These are phyloP conservation scores for Linnaemya vulpina DNA, from an alignment of 2,888 invertebrate species.

Conservation along the genomic window DNA sequence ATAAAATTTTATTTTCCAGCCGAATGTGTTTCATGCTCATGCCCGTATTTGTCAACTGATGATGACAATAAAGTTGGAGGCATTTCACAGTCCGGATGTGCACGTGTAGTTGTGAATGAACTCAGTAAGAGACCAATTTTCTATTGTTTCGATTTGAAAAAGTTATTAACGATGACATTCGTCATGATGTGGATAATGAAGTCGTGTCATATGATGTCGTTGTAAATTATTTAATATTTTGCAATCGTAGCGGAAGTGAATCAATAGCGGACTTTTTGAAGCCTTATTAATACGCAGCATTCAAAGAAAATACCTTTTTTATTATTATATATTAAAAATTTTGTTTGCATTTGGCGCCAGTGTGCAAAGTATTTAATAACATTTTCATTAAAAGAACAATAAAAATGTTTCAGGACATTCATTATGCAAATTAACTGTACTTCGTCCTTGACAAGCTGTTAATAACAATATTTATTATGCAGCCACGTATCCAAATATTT, in stretches of 20 bases:
- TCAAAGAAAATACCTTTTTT: background rate
- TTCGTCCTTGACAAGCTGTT: too few species aligned
- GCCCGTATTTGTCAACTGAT: background rate
- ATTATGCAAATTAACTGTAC: too few species aligned
- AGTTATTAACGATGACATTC: constrained; percentile 1
- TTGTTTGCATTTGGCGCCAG: too few species aligned
- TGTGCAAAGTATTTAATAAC: too few species aligned
- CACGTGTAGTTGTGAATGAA: background rate
- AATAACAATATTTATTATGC: too few species aligned
- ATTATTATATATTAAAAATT: background rate
- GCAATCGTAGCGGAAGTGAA: constrained; percentile 20
- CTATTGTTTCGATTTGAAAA: constrained; percentile 1
- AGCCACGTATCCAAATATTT: too few species aligned
- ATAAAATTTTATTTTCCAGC: constrained; percentile 58
- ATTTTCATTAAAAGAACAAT: too few species aligned
- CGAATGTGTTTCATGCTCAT: constrained; percentile 24
- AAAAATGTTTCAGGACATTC: too few species aligned
- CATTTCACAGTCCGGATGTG: background rate
- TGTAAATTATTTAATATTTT: background rate
- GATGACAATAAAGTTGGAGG: background rate
- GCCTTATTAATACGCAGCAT: background rate
- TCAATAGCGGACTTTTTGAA: background rate
- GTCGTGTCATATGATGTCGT: background rate
- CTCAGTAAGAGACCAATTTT: constrained; percentile 1
- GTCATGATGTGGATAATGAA: background rate